Evolutionary conservation across 1,140 invertebrate genomes (phyloP).

Genomic region (Trichonephila clavipes): DNA sequence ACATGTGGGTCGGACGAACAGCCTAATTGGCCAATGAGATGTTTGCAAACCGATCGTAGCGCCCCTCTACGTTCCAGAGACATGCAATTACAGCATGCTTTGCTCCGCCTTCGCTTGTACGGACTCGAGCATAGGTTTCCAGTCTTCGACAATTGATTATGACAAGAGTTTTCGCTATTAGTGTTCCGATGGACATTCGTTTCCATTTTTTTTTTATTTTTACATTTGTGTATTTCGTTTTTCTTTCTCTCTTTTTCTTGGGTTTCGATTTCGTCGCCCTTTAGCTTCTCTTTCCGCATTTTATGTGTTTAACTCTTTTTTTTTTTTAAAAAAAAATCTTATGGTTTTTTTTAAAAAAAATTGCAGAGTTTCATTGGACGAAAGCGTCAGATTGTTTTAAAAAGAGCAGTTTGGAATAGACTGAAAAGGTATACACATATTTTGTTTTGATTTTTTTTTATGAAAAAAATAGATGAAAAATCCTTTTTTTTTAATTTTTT

Average conservation of each 20-base stretch:
- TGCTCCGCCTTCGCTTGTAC: slow-evolving; percentile 59
- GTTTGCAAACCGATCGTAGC: slow-evolving; percentile 65
- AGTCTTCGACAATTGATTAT: slow-evolving; percentile 68
- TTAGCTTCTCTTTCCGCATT: slow-evolving; percentile 30
- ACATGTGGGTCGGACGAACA: slow-evolving; percentile 64
- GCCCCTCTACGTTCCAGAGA: slow-evolving; percentile 46
- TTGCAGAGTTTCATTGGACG: neutral
- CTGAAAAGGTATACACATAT: slow-evolving; percentile 2
- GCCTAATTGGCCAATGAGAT: slow-evolving; percentile 72
- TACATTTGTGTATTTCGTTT: neutral
- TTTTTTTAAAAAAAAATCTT: neutral
- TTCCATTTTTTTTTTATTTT: slow-evolving; percentile 12
- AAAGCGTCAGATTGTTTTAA: neutral
- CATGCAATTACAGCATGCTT: slow-evolving; percentile 71
- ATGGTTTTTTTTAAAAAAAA: neutral
- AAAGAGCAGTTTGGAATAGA: neutral
- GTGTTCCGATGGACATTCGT: slow-evolving; percentile 38
- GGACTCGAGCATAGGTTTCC: slow-evolving; percentile 53
- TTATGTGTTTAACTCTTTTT: neutral
- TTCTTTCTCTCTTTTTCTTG: slow-evolving; percentile 8
- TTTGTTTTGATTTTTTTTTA: neutral
- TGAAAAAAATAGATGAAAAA: too few relatives aligned
- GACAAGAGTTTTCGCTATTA: slow-evolving; percentile 70
- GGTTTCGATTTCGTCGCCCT: slow-evolving; percentile 50
- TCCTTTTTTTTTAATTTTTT: too few relatives aligned